Conservation (phyloP, 2,113 vertebrate species). For the Brienomyrus brachyistius region DNA sequence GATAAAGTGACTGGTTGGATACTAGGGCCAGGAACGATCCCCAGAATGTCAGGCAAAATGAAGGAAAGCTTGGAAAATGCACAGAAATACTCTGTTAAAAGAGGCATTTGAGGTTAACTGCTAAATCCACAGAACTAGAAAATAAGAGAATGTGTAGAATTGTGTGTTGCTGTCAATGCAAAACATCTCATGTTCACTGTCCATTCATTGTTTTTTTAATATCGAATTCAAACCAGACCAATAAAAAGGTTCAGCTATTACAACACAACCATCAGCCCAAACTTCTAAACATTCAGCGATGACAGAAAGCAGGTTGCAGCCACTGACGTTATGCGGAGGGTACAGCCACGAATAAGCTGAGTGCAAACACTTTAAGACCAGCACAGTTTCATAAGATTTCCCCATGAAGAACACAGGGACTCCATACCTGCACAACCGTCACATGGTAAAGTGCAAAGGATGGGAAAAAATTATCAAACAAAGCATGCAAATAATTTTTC, state of each 20-base stretch:
- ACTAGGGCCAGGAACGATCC: background rate
- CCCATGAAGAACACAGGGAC: background rate
- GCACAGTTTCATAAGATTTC: background rate
- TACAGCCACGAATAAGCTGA: background rate
- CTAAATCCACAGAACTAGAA: background rate
- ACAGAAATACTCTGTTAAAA: background rate
- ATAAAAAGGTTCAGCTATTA: background rate
- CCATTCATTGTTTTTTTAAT: background rate
- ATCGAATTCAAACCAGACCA: background rate
- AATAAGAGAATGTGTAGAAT: background rate
- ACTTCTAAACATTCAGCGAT: background rate
- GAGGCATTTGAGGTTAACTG: background rate
- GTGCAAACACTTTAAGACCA: background rate
- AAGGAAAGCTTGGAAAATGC: background rate
- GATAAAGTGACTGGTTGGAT: background rate
- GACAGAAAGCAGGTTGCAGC: background rate
- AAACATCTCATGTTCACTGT: background rate
- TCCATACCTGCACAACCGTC: background rate
- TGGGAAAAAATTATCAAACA: background rate
- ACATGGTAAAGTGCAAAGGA: background rate
- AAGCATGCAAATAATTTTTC: background rate
- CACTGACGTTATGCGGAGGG: background rate
- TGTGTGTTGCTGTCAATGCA: background rate
- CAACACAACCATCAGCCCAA: background rate
- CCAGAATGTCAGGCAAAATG: background rate